A percentile compares a stretch with the other conserved stretches of the same genome.
Conservation (phyloP, 2,888 invertebrate species). For the Macrophya alboannulata region DNA sequence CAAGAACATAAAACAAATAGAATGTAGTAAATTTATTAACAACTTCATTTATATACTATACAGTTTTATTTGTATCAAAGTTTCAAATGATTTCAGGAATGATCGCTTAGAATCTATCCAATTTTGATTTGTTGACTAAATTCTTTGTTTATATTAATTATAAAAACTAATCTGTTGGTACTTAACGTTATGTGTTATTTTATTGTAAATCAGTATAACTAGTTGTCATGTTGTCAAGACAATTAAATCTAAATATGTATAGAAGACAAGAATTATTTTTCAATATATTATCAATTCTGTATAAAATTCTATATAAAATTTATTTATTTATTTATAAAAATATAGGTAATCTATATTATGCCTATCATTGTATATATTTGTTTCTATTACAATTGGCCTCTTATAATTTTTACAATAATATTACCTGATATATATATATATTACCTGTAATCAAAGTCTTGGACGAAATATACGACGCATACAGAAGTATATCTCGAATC, state of each 20-base stretch:
- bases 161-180: background rate
- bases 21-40: background rate
- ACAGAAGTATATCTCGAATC: background rate
- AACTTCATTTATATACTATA: constrained; percentile 2
- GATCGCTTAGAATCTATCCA: constrained; percentile 1
- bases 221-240: background rate
- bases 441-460: background rate
- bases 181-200: background rate
- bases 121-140: background rate
- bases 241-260: background rate
- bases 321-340: background rate
- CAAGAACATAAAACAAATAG: background rate
- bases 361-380: background rate
- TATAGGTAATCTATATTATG: background rate
- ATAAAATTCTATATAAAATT: constrained; percentile 20
- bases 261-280: background rate
- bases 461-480: background rate
- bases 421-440: background rate
- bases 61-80: constrained; percentile 2
- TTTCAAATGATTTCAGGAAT: background rate
- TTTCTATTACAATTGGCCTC: background rate
- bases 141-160: background rate
- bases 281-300: background rate
- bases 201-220: background rate
- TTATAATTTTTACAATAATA: background rate